A percentile compares a stretch with the other conserved stretches of the same genome.
These are phyloP conservation scores for Phalanger gymnotis DNA, from an alignment of 2,797 vertebrate species.

Conservation along the genomic window DNA sequence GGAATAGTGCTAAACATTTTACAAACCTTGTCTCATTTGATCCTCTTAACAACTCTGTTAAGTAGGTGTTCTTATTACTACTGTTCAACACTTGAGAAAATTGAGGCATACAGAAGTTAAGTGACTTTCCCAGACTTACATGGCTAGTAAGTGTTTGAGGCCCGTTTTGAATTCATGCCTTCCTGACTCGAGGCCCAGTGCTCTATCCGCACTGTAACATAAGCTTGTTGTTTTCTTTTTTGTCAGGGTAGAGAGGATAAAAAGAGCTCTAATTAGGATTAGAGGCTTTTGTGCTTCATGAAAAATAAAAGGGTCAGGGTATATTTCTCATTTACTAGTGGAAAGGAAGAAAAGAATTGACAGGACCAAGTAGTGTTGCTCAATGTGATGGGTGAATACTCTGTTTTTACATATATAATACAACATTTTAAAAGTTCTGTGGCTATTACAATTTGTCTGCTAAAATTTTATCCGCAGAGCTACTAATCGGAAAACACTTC, in stretches of 20 bases:
- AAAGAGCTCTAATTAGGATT: conserved; percentile 14
- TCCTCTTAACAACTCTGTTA: background rate
- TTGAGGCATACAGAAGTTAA: background rate
- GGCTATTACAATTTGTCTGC: background rate
- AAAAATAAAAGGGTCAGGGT: background rate
- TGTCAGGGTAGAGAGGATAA: background rate
- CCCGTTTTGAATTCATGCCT: background rate
- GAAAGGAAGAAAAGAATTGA: background rate
- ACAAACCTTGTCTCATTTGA: background rate
- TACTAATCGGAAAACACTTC: background rate
- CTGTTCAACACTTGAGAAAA: background rate
- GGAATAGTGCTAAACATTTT: background rate
- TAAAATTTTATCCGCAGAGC: background rate
- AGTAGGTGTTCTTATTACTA: background rate
- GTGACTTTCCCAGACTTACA: background rate
- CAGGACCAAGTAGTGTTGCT: background rate
- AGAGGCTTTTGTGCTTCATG: background rate
- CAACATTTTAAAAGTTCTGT: background rate
- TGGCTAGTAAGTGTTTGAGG: background rate
- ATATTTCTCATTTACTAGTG: conserved; percentile 20
- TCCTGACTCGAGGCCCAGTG: background rate
- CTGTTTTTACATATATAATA: background rate
- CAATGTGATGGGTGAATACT: background rate
- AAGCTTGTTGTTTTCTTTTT: background rate
- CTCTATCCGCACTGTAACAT: background rate